Evolutionary conservation across 2,888 invertebrate species (phyloP), one percentile per base, ranked within the genome.

Genomic region (Protophormia terraenovae): DNA sequence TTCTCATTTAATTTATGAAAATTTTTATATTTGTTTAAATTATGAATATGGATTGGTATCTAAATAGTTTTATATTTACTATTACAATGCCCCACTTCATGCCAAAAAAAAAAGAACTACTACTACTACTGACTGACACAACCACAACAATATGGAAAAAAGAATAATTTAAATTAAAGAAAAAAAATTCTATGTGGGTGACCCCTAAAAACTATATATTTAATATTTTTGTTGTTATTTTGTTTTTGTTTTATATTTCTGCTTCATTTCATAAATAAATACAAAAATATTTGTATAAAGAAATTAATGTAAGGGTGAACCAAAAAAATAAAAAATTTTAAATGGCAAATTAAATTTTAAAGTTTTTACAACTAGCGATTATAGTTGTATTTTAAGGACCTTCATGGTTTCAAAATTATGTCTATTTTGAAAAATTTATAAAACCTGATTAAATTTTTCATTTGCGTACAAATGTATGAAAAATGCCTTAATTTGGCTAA

Each of bases 101-200:
- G 78, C 22, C 69, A 75, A 69, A 77, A n/a, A n/a, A n/a, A n/a
- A 69, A 69, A 22, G 29, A 77, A 47, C 60, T 38, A 35, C 38
- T 27, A 16, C 32, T 55, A 45, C 29, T 60, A 29, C 10, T n/a
- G 0, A 35, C 35, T n/a, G 10, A 69, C 50, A 38, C 24, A 58
- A 32, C 50, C 19, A 38, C 32, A 27, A 53, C 27, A 58, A 50
- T 12, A 50, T n/a, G 16, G 12, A 50, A 67, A 38, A 10, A 12
- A 8, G 38, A 47, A 27, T 35, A 32, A 41, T 38, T 60, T 19
- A 64, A 45, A 66, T 45, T 69, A 22, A 64, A 62, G 24, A 29
- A 64, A 75, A 14, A 53, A 50, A 75, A 60, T 41, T 64, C 62
- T 77, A 84, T 84, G 80, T 86, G 86, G 86, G 86, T 86, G 83